phyloP scores from a whole-genome alignment of 2,797 vertebrate genomes.

The Varecia variegata region DNA sequence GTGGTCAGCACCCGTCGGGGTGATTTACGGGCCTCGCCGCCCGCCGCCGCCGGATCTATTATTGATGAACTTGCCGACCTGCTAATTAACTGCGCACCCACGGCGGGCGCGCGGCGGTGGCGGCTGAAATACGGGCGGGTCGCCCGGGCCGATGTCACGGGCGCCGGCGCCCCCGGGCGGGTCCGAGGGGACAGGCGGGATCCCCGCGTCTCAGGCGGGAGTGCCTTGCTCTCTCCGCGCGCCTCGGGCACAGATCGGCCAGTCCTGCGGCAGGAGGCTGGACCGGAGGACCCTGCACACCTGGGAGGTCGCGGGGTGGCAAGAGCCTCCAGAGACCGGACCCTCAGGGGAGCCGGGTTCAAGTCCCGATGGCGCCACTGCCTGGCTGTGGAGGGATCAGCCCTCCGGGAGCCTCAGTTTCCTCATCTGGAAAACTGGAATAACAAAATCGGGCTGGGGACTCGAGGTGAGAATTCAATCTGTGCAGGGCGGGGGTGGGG shows the following conservation, averaged over 20 bases:
- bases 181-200: background rate
- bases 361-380: background rate
- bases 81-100: slow-evolving; percentile 89
- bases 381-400: background rate
- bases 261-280: background rate
- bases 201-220: background rate
- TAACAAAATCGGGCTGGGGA: background rate
- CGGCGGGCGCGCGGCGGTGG: background rate
- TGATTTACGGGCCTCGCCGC: slow-evolving; percentile 84
- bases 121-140: background rate
- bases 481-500: no score
- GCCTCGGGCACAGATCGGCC: background rate
- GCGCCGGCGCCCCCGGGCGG: slow-evolving; percentile 26
- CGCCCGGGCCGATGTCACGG: background rate
- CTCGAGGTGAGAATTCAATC: background rate
- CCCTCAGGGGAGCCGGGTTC: background rate
- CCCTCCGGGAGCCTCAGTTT: background rate
- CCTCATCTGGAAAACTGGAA: background rate
- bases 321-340: background rate
- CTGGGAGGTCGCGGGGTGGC: background rate
- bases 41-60: slow-evolving; percentile 86
- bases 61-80: slow-evolving; percentile 90
- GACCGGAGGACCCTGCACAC: background rate
- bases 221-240: background rate
- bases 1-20: slow-evolving; percentile 84